Conservation (phyloP, 1,140 invertebrate species). For the Protaetia brevitarsis region DNA sequence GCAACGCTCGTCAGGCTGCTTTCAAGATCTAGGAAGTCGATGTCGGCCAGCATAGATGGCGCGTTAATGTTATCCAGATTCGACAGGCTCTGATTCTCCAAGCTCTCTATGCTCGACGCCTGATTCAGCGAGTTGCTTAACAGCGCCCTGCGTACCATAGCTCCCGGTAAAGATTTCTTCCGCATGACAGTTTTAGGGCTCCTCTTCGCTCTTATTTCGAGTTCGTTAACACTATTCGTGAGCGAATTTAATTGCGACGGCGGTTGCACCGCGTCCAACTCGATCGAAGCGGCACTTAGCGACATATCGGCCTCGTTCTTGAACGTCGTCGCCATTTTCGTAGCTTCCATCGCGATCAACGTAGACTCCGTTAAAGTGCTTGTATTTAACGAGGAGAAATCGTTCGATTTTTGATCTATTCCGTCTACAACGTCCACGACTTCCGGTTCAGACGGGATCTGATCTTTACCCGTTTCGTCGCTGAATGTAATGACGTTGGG, state of each 20-base stretch:
- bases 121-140: slow-evolving; percentile 58
- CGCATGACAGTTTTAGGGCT: slow-evolving; percentile 47
- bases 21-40: slow-evolving; percentile 68
- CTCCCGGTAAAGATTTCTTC: slow-evolving; percentile 68
- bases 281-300: slow-evolving; percentile 55
- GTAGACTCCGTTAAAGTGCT: slow-evolving; percentile 61
- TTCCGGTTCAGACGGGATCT: slow-evolving; percentile 15
- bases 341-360: slow-evolving; percentile 71
- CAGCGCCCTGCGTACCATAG: slow-evolving; percentile 68
- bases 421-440: slow-evolving; percentile 31
- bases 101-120: slow-evolving; percentile 55
- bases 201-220: slow-evolving; percentile 37
- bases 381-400: slow-evolving; percentile 44
- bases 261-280: slow-evolving; percentile 73
- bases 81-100: slow-evolving; percentile 52
- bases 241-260: slow-evolving; percentile 72
- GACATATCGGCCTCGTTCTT: slow-evolving; percentile 61
- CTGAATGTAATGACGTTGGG: slow-evolving; percentile 67
- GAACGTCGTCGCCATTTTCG: slow-evolving; percentile 61
- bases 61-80: slow-evolving; percentile 78
- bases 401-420: slow-evolving; percentile 38
- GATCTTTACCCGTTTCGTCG: slow-evolving; percentile 56
- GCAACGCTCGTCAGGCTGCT: slow-evolving; percentile 79
- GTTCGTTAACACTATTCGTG: slow-evolving; percentile 55
- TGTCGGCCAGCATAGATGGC: slow-evolving; percentile 75